Evolutionary conservation across 1,140 invertebrate species (phyloP), one percentile per base, ranked within the genome.

Genomic region (Oryctes rhinoceros): DNA sequence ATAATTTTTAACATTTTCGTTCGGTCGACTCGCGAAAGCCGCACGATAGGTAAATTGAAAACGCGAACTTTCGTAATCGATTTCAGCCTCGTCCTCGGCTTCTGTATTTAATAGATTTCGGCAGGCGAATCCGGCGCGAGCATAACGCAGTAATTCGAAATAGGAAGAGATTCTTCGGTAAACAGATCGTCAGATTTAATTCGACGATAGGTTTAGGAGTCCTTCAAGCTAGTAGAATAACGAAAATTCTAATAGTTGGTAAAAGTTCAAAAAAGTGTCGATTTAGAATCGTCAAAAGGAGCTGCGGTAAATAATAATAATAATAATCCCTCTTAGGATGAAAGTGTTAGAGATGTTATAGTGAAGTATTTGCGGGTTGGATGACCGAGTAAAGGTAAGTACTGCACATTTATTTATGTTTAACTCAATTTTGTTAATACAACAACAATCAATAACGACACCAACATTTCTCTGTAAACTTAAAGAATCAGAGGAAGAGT

Each of bases 101-200:
- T 59, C n/a, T 15, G 35, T 71, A 35, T 35, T 71, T 71, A 71
- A 71, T 35, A 71, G 65, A 71, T 24, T 67, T 67, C 65, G 65
- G 65, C 37, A 4, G 53, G n/a, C 11, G 53, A 6, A 18, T 59
- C 13, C 53, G n/a, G 18, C 37, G 24, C 7, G 24, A 30, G 0
- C 65, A 7, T 59, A 71, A 35, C 65, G 65, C 20, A 13, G 6
- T 59, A 59, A 6, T 59, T 30, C 24, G 24, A 30, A 30, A 30
- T 30, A 30, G 0, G 53, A 7, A 15, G 15, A 18, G 15, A 15
- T n/a, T 59, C 53, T 15, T 18, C 15, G 2, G 3, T 18, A 6
- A 59, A 59, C 7, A 71, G 37, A 71, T 71, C 18, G 37, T 11
- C 18, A 71, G 35, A 71, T 71, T 37, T 71, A 71, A 71, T 71